These are phyloP conservation scores for Hephaestus fuliginosus DNA, from an alignment of 2,797 vertebrate genomes.

Conservation along the genomic window DNA sequence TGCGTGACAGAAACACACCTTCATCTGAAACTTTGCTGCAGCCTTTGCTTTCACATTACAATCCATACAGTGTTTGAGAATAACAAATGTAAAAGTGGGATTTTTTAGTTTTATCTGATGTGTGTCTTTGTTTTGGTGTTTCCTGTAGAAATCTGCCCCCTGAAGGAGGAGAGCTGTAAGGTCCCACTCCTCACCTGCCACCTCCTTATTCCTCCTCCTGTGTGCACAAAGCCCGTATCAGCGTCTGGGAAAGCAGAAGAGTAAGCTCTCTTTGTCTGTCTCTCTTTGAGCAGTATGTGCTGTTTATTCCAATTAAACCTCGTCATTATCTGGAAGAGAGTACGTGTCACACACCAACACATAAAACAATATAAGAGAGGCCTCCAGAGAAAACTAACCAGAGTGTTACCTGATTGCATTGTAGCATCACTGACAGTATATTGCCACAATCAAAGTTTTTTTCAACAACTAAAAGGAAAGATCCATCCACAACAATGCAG, in stretches of 20 bases:
- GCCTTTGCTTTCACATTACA: slow-evolving; percentile 10
- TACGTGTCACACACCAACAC: neutral
- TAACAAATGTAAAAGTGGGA: neutral
- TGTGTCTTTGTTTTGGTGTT: slow-evolving; percentile 20
- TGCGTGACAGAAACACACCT: slow-evolving; percentile 28
- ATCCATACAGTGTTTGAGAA: neutral
- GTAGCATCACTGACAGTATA: neutral
- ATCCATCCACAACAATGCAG: neutral
- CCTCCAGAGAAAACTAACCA: neutral
- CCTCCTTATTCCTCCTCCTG: slow-evolving; percentile 45
- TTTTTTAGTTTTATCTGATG: slow-evolving; percentile 4
- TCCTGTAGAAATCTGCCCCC: slow-evolving; percentile 56
- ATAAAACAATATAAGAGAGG: neutral
- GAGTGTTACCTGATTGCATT: neutral
- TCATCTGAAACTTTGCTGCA: slow-evolving; percentile 31
- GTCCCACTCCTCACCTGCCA: slow-evolving; percentile 29
- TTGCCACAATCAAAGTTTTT: neutral
- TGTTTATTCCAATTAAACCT: neutral
- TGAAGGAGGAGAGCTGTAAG: slow-evolving; percentile 53
- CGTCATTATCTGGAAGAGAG: neutral
- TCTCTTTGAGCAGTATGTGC: neutral
- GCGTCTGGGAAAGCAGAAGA: neutral
- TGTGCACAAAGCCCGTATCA: slow-evolving; percentile 30
- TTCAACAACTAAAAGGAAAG: neutral
- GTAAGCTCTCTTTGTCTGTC: slow-evolving; percentile 18